Conservation (phyloP, 2,888 invertebrate species). For the Aspidiotus rigidus region DNA sequence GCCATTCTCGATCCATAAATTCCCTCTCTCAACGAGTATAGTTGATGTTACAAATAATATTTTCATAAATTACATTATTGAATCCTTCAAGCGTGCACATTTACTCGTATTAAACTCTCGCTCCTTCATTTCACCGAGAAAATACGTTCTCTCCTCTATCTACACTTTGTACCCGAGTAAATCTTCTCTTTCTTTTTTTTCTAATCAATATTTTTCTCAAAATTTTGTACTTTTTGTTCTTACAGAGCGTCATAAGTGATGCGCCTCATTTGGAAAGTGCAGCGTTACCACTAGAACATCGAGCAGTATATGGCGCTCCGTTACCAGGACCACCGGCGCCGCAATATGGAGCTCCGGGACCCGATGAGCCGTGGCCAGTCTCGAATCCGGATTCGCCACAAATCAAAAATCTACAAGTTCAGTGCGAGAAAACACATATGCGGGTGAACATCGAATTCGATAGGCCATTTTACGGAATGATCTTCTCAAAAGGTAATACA, state of each 20-base stretch:
- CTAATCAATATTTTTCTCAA: background rate
- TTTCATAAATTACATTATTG: background rate
- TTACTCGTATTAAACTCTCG: too few species aligned
- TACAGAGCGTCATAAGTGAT: slow-evolving; percentile 35
- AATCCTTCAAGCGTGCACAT: too few species aligned
- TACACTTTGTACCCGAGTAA: too few species aligned
- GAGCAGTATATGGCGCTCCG: slow-evolving; percentile 40
- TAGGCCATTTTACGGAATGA: slow-evolving; percentile 90
- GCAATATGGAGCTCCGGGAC: slow-evolving; percentile 51
- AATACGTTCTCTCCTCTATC: too few species aligned
- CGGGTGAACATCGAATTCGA: slow-evolving; percentile 91
- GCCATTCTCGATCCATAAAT: background rate
- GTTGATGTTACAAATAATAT: background rate
- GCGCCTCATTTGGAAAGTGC: slow-evolving; percentile 35
- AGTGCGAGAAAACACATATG: slow-evolving; percentile 93
- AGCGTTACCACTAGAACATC: slow-evolving; percentile 40
- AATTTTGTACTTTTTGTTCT: background rate
- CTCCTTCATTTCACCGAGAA: too few species aligned
- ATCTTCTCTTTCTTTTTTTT: background rate
- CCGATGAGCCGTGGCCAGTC: slow-evolving; percentile 74
- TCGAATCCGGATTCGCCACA: slow-evolving; percentile 83
- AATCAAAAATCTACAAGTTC: slow-evolving; percentile 86
- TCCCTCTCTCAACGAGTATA: background rate
- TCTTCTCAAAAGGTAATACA: slow-evolving; percentile 69
- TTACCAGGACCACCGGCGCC: slow-evolving; percentile 35